Base-by-base conservation (phyloP, 2,113 vertebrate species). In the Corydoras maculifer region DNA sequence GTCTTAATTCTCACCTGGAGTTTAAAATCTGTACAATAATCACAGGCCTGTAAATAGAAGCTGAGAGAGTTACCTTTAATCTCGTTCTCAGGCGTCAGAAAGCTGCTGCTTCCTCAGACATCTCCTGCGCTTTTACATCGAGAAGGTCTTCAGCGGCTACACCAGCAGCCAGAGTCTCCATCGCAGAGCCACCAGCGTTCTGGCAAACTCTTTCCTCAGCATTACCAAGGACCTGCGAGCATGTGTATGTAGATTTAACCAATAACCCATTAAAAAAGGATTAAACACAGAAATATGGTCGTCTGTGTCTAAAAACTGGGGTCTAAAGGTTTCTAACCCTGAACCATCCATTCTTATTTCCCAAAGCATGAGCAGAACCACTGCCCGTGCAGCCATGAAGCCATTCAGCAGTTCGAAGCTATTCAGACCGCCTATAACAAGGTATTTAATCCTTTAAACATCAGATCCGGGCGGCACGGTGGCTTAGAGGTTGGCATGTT, bases 131-230 rank as follows among this genome's bases (percentile, higher is more conserved):
- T 96, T 98, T 88, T 98, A 96, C 0, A 60, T 95, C 74, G 90
- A 93, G 82, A 90, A 84, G 14, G 94, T 97, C 58, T 98, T 98
- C 86, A 87, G 81, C 32, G 88, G 91, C 81, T 92, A 91, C 48
- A 74, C 67, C 31, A 77, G 84, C 9, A 59, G 78, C 49, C 75
- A 85, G 62, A 75, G 83, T 0, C 75, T 82, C 3, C 80, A 85
- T 5, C 86, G 82, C 15, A 85, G 86, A 65, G 83, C 79, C 78
- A 84, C 84, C 72, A 93, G 91, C 18, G 83, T 85, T 13, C 79
- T 96, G 13, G 91, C 92, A 70, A 96, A 95, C 51, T 85, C 90
- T 29, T 91, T 96, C 57, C 84, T 94, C 72, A 84, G 75, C 70
- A 85, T 94, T 76, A 90, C 88, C 78, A 89, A 77, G 76, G 85